phyloP scores from a whole-genome alignment of 2,888 invertebrate species.

The Matsumyia berberina region DNA sequence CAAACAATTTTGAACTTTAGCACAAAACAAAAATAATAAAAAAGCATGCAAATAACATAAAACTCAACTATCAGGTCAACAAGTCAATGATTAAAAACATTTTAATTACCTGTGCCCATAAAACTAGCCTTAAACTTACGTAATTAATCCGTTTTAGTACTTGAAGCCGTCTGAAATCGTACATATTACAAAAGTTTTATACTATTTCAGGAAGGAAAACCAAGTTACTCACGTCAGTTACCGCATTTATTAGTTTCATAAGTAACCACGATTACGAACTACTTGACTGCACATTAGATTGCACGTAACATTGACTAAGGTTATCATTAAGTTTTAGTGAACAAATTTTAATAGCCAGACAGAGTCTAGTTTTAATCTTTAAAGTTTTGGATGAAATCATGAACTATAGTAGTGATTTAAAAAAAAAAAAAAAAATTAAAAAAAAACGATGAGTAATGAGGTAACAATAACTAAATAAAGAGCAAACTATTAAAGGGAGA shows the following conservation, averaged over 20 bases:
- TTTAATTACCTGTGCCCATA: slow-evolving; percentile 10
- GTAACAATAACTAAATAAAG: neutral
- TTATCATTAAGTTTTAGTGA: slow-evolving; percentile 52
- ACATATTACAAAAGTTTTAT: neutral
- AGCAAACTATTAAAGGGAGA: neutral
- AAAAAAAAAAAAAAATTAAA: neutral
- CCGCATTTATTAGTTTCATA: slow-evolving; percentile 65
- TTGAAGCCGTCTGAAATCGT: too few relatives aligned
- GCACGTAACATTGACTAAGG: slow-evolving; percentile 57
- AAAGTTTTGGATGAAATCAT: slow-evolving; percentile 1
- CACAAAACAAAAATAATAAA: neutral
- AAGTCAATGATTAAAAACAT: slow-evolving; percentile 29
- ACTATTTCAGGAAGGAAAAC: slow-evolving; percentile 24
- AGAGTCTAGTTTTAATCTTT: slow-evolving; percentile 37
- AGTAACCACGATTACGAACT: slow-evolving; percentile 26
- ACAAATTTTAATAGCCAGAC: slow-evolving; percentile 21
- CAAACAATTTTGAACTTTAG: neutral
- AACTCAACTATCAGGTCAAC: neutral
- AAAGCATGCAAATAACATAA: slow-evolving; percentile 3
- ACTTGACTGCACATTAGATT: slow-evolving; percentile 52
- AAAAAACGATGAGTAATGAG: neutral
- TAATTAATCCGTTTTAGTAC: slow-evolving; percentile 1
- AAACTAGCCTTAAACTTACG: neutral
- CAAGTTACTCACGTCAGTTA: slow-evolving; percentile 17
- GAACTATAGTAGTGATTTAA: neutral